Evolutionary conservation across 2,888 invertebrate species (phyloP), one percentile per base, ranked within the genome.

Genomic region (Xestia xanthographa): DNA sequence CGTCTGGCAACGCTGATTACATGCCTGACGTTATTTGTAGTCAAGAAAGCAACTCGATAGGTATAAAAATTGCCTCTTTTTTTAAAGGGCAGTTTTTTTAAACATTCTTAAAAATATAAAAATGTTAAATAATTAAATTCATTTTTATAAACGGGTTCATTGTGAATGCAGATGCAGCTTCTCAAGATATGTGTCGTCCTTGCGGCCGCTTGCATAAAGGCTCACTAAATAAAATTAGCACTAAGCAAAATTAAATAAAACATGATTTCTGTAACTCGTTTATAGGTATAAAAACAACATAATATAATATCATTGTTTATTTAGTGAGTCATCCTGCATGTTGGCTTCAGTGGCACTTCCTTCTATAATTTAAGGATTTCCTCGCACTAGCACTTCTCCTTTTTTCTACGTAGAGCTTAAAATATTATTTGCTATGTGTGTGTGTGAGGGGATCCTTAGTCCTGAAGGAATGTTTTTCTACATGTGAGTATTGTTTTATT

Each of bases 401-500:
- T 41, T 26, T 29, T 58, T 17, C 29, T 60, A n/a, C n/a, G n/a
- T n/a, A 43, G 22, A n/a, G 1, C 17, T 50, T 65, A 62, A 29
- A 4, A 34, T 75, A 62, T n/a, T 62, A 62, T 62, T 43, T 34
- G 14, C n/a, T n/a, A 12, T 50, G 14, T 50, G 29, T 43, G 29
- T 43, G 14, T 75, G 48, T 58, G 62, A 41, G 69, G n/a, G 17
- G 5, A 22, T 70, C 43, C 48, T 79, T n/a, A 26, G 11, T 14
- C 14, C 12, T n/a, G 56, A 74, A 60, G 58, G 60, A 5, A 14
- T 38, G 45, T 58, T 17, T 74, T 48, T 22, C 22, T 70, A 50
- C 5, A 67, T 63, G 80, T 80, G 80, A 80, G 80, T 81, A 80
- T 50, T 66, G 43, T 75, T 72, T 66, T 2, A 20, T 5, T 58